phyloP scores from a whole-genome alignment of 2,113 vertebrate species.

The Kobus ellipsiprymnus region DNA sequence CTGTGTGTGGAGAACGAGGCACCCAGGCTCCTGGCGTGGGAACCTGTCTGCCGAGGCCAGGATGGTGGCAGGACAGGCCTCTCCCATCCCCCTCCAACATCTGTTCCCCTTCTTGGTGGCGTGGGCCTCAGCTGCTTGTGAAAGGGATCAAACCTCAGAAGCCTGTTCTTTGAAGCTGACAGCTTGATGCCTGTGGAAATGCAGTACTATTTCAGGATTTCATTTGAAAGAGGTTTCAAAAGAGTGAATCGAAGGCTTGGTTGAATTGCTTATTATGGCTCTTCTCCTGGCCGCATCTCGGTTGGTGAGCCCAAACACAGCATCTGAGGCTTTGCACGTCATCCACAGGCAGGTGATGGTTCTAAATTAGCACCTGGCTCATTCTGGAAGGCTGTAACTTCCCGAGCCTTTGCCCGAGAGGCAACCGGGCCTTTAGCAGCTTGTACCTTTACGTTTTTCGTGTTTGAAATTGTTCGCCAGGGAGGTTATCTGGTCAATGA shows the following conservation, averaged over 20 bases:
- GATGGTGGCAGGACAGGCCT: background rate
- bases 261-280: constrained; percentile 11
- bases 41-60: background rate
- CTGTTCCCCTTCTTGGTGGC: background rate
- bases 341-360: background rate
- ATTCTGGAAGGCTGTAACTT: background rate
- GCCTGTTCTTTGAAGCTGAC: constrained; percentile 55
- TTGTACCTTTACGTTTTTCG: background rate
- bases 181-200: constrained; percentile 59
- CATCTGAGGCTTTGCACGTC: background rate
- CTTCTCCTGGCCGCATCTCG: background rate
- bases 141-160: constrained; percentile 33
- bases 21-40: background rate
- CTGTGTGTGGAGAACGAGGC: background rate
- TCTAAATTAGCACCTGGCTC: constrained; percentile 24
- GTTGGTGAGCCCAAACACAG: background rate
- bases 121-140: background rate
- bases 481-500: background rate
- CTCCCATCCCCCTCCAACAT: background rate
- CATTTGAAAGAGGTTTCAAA: constrained; percentile 58
- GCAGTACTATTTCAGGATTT: constrained; percentile 62
- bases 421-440: background rate
- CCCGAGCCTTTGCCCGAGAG: background rate
- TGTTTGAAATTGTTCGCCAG: background rate
- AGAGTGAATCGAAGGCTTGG: background rate